Evolutionary conservation across 2,888 invertebrate species (phyloP).

Genomic region (Agrilus biguttatus): DNA sequence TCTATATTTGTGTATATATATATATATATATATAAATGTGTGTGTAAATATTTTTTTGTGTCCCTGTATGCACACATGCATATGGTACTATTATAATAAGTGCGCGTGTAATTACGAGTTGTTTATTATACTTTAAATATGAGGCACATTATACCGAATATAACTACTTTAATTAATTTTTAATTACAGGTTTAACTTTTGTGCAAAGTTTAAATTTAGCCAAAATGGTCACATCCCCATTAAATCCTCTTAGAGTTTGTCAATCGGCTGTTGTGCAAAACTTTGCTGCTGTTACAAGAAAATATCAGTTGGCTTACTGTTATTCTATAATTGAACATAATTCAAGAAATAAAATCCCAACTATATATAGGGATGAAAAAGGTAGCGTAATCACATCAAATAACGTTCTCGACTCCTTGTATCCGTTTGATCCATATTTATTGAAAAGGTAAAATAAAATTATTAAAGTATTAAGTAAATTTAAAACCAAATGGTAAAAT

Average conservation of each 20-base stretch:
- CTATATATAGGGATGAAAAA: conserved; percentile 37
- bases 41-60: too few species aligned
- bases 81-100: too few species aligned
- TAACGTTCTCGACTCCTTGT: conserved; percentile 47
- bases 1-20: too few species aligned
- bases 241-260: conserved; percentile 82
- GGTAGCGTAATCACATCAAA: conserved; percentile 24
- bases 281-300: conserved; percentile 67
- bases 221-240: conserved; percentile 66
- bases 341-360: conserved; percentile 43
- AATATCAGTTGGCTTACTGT: conserved; percentile 85
- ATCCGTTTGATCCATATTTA: conserved; percentile 83
- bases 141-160: too few species aligned
- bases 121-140: too few species aligned
- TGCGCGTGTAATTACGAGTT: too few species aligned
- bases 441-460: conserved; percentile 42
- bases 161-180: conserved; percentile 7
- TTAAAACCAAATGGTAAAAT: background rate
- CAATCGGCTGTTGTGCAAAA: conserved; percentile 60
- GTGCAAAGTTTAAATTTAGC: conserved; percentile 72
- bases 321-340: conserved; percentile 82
- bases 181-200: conserved; percentile 57
- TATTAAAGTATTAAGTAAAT: background rate
- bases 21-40: too few species aligned
- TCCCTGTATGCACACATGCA: too few species aligned